Evolutionary conservation across 2,797 vertebrate genomes (phyloP), one percentile per base, ranked within the genome.

Genomic region (Trichosurus vulpecula): DNA sequence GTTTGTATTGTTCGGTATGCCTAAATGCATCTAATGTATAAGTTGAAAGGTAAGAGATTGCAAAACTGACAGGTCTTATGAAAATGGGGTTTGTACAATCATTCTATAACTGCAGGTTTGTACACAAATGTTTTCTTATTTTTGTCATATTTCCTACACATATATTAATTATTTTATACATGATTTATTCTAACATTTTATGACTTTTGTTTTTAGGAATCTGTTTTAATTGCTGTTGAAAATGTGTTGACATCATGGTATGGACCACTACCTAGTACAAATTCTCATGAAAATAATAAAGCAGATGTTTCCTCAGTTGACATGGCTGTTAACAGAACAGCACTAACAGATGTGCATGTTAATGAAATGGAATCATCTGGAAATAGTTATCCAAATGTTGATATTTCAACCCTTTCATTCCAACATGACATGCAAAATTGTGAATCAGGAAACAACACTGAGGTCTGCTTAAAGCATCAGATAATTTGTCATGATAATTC

Each of bases 231-330:
- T 92, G 99, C 99, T 92, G 96, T 99, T 96, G 99, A 99, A 98
- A 99, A 99, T 29, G 98, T 99, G 96, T 98, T 99, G 98, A 99
- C 98, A 96, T 99, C 99, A 54, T 97, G 99, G 94, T 99, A 99
- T 56, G 99, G 99, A 91, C 98, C 98, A 97, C 98, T 98, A 97
- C 97, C 99, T 90, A 95, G 93, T 95, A 13, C 98, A 97, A 53
- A 98, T 96, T 97, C 96, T 98, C 94, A 92, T 97, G 98, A 98
- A 98, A 98, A 95, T 98, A 97, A 98, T 97, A 98, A 98, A 98
- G 96, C 98, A 98, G 98, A 98, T 98, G 97, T 98, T 98, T 98
- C 96, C 95, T 97, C 98, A 93, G 97, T 98, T 98, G 98, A 98
- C 97, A 97, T 96, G 93, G 97, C 98, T 97, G 96, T 96, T 98